Base-by-base conservation (phyloP, 2,888 invertebrate genomes). In the Drosophila kambysellisi region DNA sequence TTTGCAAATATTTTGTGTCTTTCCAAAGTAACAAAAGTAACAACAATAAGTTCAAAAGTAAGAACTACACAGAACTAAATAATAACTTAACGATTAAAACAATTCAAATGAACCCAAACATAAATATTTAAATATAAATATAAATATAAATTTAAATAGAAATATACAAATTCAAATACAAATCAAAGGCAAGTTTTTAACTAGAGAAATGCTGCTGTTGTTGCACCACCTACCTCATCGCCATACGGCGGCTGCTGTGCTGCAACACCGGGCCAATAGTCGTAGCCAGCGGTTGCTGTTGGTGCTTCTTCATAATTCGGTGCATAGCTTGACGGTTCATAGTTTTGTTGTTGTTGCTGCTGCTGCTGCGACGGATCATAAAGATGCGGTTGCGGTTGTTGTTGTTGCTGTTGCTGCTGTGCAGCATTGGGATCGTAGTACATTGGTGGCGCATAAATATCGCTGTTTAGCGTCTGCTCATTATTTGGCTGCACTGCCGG, bases 241-340 rank as follows among this genome's bases (percentile, higher is more conserved):
- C 71, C 78, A 52, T 79, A 74, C 6, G 82, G 82, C 37, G 82
- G 82, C 35, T 82, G 91, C 58, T 85, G 88, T 48, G 83, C 85
- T 52, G 63, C 78, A 57, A 57, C 78, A 60, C 69, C 67, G 33
- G 78, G 64, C 91, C 91, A 91, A 66, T 91, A 91, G 20, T 91
- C 91, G 57, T 91, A 91, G 35, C 71, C 76, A 70, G 56, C 29
- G 1, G 61, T 59, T 59, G 72, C 46, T 57, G 75, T 65, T 11
- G 61, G 39, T 52, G 67, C 78, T 29, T 56, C 56, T 11, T 53
- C 72, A 53, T 71, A 71, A 11, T 20, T 2, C n/a, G 63, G 53
- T 43, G 74, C 60, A 56, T 61, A 46, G 15, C 25, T 25, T 25
- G 46, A 25, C 25, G 25, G 8, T 46, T 46, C 25, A 25, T 25